phyloP scores from a whole-genome alignment of 2,797 vertebrate genomes.

The Pipistrellus kuhlii region DNA sequence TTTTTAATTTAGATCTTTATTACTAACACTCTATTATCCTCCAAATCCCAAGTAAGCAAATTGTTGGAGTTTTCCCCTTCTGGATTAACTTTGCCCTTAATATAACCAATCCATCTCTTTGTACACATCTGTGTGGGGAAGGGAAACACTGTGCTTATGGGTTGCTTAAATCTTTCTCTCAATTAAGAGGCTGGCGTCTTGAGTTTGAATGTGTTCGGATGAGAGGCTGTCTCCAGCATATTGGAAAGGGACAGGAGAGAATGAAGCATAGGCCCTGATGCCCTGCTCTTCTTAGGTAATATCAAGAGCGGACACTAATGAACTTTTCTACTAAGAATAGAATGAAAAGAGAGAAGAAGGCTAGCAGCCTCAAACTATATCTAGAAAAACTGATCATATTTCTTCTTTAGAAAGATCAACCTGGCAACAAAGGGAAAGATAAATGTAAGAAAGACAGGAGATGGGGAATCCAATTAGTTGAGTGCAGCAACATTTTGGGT shows the following conservation, averaged over 20 bases:
- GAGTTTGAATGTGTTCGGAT: neutral
- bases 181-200: neutral
- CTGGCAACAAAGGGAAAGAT: neutral
- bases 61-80: slow-evolving; percentile 16
- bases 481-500: slow-evolving; percentile 3
- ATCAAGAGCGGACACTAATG: neutral
- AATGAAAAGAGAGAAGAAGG: slow-evolving; percentile 4
- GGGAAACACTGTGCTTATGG: neutral
- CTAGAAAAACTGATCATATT: slow-evolving; percentile 16
- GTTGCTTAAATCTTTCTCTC: neutral
- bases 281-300: neutral
- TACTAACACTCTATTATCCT: slow-evolving; percentile 37
- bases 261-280: neutral
- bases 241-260: neutral
- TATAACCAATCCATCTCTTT: slow-evolving; percentile 3
- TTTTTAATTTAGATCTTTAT: slow-evolving; percentile 63
- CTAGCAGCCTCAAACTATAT: neutral
- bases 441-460: neutral
- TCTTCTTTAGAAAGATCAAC: slow-evolving; percentile 52
- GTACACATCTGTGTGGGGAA: neutral
- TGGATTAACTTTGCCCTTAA: slow-evolving; percentile 26
- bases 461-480: slow-evolving; percentile 18
- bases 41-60: slow-evolving; percentile 21
- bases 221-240: neutral
- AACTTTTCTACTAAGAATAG: neutral